phyloP scores from a whole-genome alignment of 2,113 vertebrate genomes.

The Peromyscus maniculatus region DNA sequence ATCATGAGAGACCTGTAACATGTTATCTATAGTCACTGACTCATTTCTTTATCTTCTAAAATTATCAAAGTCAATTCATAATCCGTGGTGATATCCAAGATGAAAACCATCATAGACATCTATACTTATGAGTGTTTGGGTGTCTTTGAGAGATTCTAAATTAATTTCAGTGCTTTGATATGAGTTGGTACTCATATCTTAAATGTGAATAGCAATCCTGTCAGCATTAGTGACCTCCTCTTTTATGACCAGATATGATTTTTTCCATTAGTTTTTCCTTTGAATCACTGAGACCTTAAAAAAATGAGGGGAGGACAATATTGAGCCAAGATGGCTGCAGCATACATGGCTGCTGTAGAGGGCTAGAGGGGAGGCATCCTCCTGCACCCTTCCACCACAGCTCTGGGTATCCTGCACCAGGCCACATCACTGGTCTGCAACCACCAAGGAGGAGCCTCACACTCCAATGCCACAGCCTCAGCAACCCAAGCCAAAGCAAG shows the following conservation, averaged over 20 bases:
- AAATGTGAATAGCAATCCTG: background rate
- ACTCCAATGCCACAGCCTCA: background rate
- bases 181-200: background rate
- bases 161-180: background rate
- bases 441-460: background rate
- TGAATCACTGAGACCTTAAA: background rate
- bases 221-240: background rate
- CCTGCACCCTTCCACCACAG: accelerated
- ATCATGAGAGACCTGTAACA: background rate
- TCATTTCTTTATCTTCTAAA: background rate
- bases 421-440: background rate
- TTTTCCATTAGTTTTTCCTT: background rate
- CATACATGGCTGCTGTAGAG: accelerated
- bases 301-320: background rate
- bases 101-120: background rate
- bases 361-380: background rate
- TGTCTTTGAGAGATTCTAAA: background rate
- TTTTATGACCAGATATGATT: background rate
- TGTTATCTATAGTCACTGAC: background rate
- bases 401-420: no score
- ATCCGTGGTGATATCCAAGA: background rate
- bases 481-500: background rate
- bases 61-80: background rate
- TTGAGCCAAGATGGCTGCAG: background rate
- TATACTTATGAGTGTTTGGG: background rate